Conservation (phyloP, 2,888 invertebrate genomes). For the Acanthosepion lycidas region DNA sequence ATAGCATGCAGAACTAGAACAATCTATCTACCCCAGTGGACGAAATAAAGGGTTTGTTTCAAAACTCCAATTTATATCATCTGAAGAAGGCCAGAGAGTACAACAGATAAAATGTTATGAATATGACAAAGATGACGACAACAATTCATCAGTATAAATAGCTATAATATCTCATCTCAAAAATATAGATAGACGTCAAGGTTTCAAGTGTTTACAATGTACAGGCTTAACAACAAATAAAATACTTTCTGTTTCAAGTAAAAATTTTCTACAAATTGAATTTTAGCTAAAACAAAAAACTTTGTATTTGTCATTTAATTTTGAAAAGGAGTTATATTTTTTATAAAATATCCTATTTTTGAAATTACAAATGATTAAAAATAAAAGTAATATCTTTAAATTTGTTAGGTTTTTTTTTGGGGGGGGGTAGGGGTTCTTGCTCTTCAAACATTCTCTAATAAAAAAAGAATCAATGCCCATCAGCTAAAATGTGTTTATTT, state of each 20-base stretch:
- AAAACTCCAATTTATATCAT: no score
- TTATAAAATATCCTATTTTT: background rate
- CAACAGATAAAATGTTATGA: no score
- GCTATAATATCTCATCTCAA: no score
- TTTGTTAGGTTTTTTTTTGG: background rate
- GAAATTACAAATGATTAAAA: slow-evolving; percentile 1
- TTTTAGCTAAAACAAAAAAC: background rate
- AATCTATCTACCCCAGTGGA: no score
- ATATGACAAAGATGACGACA: no score
- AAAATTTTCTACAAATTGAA: background rate
- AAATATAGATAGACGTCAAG: no score
- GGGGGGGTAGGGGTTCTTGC: background rate
- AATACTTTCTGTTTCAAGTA: background rate
- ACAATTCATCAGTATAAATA: no score
- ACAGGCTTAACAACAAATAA: background rate
- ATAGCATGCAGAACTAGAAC: no score
- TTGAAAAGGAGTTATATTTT: background rate
- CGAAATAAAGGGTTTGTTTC: no score
- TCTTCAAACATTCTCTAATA: background rate
- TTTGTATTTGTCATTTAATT: background rate
- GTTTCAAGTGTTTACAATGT: background rate
- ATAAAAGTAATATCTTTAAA: background rate
- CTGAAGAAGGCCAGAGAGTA: no score
- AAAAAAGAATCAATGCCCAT: background rate
- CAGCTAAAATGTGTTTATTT: background rate